A percentile compares a stretch with the other conserved stretches of the same genome.
Conservation (phyloP, 1,140 invertebrate species). For the Lamellibrachia luymesi region DNA sequence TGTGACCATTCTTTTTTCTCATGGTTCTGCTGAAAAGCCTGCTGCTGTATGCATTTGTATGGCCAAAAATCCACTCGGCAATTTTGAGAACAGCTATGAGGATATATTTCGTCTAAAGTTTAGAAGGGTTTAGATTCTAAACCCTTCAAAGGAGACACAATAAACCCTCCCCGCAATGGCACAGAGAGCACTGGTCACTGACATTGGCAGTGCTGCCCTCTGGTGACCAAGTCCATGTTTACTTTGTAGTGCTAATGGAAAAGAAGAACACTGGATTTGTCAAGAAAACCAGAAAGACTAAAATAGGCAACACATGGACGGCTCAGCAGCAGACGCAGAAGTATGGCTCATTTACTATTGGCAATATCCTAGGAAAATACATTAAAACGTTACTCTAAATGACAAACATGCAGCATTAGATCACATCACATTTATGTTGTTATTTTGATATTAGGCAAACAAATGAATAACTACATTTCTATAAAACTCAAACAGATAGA, state of each 20-base stretch:
- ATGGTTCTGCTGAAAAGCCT: not conserved
- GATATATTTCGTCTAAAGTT: not conserved
- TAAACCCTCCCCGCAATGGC: not conserved
- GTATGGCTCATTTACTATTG: not conserved
- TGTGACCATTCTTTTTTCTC: not conserved
- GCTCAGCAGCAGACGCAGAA: not conserved
- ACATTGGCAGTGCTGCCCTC: not conserved
- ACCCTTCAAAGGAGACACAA: not conserved
- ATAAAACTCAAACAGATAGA: not conserved
- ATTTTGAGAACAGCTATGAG: not conserved
- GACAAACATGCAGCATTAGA: not conserved
- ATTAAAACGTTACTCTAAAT: not conserved
- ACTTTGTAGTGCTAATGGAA: not conserved
- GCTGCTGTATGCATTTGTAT: not conserved
- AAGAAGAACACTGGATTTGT: constrained; percentile 5
- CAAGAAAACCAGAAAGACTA: not conserved
- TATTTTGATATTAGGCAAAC: not conserved
- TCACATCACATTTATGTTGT: not conserved
- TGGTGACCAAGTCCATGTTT: not conserved
- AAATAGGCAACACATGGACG: not conserved
- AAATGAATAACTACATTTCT: not conserved
- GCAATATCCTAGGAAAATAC: not conserved
- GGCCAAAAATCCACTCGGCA: not conserved
- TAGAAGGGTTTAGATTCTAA: not conserved
- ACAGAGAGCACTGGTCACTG: not conserved